Conservation (phyloP, 2,113 vertebrate genomes). For the Macquaria ambigua region DNA sequence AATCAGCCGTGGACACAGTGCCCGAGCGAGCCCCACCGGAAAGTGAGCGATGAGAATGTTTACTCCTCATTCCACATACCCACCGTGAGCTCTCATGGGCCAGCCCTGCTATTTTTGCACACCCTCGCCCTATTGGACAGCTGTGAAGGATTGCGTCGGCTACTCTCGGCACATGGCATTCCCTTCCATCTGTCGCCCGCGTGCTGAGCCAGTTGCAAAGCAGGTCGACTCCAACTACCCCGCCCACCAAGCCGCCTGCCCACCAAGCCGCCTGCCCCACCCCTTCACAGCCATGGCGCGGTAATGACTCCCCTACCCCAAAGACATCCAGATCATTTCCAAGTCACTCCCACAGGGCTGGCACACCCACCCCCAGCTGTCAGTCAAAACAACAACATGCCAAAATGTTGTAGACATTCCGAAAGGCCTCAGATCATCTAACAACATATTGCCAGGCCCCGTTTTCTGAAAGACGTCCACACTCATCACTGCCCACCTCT, state of each 20-base stretch:
- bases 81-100: constrained; percentile 42
- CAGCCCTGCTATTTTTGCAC: constrained; percentile 64
- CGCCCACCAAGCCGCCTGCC: constrained; percentile 18
- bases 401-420: constrained; percentile 53
- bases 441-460: constrained; percentile 24
- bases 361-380: constrained; percentile 64
- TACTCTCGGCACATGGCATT: constrained; percentile 65
- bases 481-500: constrained; percentile 29
- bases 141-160: constrained; percentile 73
- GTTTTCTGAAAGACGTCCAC: constrained; percentile 54
- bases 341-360: constrained; percentile 53
- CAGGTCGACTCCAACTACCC: constrained; percentile 48
- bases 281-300: constrained; percentile 37
- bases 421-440: constrained; percentile 20
- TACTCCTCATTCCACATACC: constrained; percentile 67
- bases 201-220: constrained; percentile 57
- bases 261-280: constrained; percentile 27
- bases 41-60: constrained; percentile 73
- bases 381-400: constrained; percentile 56
- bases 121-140: constrained; percentile 67
- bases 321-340: constrained; percentile 66
- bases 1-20: constrained; percentile 54
- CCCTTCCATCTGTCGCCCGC: constrained; percentile 73
- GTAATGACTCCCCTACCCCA: constrained; percentile 69
- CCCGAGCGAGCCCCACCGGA: constrained; percentile 1